Evolutionary conservation across 2,797 vertebrate species (phyloP).

Genomic region (Numenius phaeopus): DNA sequence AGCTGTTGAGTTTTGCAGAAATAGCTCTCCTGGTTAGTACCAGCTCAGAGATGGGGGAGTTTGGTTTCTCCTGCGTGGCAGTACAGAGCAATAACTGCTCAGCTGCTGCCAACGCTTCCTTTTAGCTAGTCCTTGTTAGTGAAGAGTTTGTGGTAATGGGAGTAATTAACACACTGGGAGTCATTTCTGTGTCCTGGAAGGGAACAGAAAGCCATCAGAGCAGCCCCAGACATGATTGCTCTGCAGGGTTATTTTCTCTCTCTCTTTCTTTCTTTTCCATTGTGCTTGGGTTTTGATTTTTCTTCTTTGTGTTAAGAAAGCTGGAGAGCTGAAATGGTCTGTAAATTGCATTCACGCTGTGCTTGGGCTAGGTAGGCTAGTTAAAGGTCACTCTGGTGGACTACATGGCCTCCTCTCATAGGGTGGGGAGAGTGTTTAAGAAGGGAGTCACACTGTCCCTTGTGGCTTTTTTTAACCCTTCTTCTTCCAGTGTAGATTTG

Average conservation of each 20-base stretch:
- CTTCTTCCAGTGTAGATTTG: conserved; percentile 29
- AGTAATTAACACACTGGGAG: conserved; percentile 83
- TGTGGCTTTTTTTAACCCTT: conserved; percentile 21
- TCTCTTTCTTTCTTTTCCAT: conserved; percentile 72
- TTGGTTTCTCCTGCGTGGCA: conserved; percentile 35
- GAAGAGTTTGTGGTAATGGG: conserved; percentile 82
- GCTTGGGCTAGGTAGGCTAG: conserved; percentile 72
- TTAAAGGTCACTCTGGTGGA: conserved; percentile 76
- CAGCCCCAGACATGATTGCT: conserved; percentile 80
- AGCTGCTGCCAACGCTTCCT: conserved; percentile 59
- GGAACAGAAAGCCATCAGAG: conserved; percentile 79
- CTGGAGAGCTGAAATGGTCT: conserved; percentile 79
- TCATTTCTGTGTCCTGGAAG: conserved; percentile 79
- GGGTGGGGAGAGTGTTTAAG: conserved; percentile 10
- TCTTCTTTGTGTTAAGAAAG: conserved; percentile 80
- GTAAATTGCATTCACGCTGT: conserved; percentile 81
- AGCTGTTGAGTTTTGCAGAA: conserved; percentile 46
- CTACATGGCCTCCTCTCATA: conserved; percentile 62
- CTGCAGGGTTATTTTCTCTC: conserved; percentile 80
- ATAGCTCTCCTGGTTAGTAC: background rate
- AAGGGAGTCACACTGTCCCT: background rate
- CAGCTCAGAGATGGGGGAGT: conserved; percentile 1
- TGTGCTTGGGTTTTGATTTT: conserved; percentile 80
- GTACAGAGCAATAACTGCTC: conserved; percentile 60
- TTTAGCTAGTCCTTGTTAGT: conserved; percentile 75